phyloP scores from a whole-genome alignment of 2,797 vertebrate species.

The Potorous gilbertii region DNA sequence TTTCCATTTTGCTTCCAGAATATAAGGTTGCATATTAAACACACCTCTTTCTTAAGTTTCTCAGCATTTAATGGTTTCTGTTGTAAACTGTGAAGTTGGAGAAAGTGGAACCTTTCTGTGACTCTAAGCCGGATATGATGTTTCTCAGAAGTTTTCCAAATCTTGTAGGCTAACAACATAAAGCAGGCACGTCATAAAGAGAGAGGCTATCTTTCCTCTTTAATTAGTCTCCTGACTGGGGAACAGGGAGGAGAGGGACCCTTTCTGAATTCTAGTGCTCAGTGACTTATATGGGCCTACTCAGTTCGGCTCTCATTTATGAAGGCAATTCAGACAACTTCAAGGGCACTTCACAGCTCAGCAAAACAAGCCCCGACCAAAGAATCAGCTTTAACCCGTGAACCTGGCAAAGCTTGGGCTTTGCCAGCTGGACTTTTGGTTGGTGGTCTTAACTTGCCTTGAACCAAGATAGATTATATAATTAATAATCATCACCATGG shows the following conservation, averaged over 20 bases:
- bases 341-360: constrained; percentile 46
- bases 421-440: constrained; percentile 34
- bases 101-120: constrained; percentile 55
- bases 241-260: not conserved
- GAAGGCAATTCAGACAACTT: constrained; percentile 81
- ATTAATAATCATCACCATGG: constrained; percentile 51
- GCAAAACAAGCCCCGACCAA: constrained; percentile 60
- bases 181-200: constrained; percentile 46
- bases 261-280: constrained; percentile 23
- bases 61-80: constrained; percentile 46
- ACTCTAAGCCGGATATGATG: constrained; percentile 53
- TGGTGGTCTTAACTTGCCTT: not conserved
- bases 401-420: constrained; percentile 37
- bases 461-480: constrained; percentile 12
- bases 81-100: constrained; percentile 61
- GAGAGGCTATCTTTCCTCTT: constrained; percentile 49
- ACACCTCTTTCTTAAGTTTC: constrained; percentile 67
- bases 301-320: constrained; percentile 24
- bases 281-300: constrained; percentile 40
- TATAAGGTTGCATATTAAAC: constrained; percentile 30
- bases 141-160: constrained; percentile 66
- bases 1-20: constrained; percentile 53
- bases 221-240: not conserved
- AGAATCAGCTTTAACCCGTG: constrained; percentile 50
- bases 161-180: constrained; percentile 45